These are phyloP conservation scores for Aegithalos caudatus DNA, from an alignment of 2,113 vertebrate genomes.

Conservation along the genomic window DNA sequence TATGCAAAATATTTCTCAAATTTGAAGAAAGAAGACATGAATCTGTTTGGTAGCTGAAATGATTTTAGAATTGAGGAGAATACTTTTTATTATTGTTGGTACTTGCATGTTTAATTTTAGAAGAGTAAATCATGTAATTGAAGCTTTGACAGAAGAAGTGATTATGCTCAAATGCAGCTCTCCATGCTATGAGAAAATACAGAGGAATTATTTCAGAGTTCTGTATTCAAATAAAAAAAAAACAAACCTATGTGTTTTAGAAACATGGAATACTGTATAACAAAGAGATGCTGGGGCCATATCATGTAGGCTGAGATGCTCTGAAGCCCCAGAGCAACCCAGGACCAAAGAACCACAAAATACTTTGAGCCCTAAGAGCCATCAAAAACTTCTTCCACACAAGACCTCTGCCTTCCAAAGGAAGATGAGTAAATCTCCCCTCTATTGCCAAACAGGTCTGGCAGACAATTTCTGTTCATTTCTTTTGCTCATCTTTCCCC, in stretches of 20 bases:
- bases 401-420: background rate
- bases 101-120: slow-evolving; percentile 50
- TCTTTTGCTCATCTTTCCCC: background rate
- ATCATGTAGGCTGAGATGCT: background rate
- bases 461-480: background rate
- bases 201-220: background rate
- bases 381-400: background rate
- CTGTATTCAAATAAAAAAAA: background rate
- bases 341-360: background rate
- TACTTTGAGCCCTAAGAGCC: background rate
- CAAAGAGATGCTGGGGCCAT: too few relatives aligned
- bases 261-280: background rate
- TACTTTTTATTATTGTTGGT: slow-evolving; percentile 36
- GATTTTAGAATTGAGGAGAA: slow-evolving; percentile 45
- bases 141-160: slow-evolving; percentile 25
- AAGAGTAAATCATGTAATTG: slow-evolving; percentile 49
- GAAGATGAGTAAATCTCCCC: background rate
- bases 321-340: background rate
- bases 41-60: background rate
- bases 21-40: background rate
- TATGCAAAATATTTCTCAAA: background rate
- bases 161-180: slow-evolving; percentile 26
- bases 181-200: background rate
- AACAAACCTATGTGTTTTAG: background rate
- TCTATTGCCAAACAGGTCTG: background rate